Base-by-base conservation (phyloP, 2,888 invertebrate genomes). In the Pristionchus arcanus region DNA sequence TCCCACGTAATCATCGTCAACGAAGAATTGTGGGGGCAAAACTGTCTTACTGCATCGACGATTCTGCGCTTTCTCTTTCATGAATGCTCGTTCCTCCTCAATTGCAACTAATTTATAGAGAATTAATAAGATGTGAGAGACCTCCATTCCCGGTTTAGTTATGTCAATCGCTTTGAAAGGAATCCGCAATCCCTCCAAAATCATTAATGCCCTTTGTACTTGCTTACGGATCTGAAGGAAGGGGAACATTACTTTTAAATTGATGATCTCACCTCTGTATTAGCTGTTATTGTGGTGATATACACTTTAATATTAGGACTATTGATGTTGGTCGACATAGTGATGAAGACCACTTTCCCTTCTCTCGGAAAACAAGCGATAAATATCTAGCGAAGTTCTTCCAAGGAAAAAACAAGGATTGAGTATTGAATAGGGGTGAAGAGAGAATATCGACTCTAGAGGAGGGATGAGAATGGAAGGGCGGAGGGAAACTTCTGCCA, bases 61-160 rank as follows among this genome's bases (percentile, higher is more conserved):
- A 77, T 88, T 88, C 3, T 55, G 19, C 19, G 88, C 88, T 11
- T 88, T 53, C 42, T 88, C 88, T 31, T 63, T 88, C 88, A 88
- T 88, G 31, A 88, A 77, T 21, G 74, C 59, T 55, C 88, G 74
- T 77, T 88, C 77, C 34, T 88, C 88, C 77, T 87, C 3, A 16
- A 71, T 28, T 31, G 4, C 21, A 16, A 87, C 28, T 21, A 68
- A 37, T 42, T 15, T 28, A 37, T 34, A 37, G 37, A 74, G 28
- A 68, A 53, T 53, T 11, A 49, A 49, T 49, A 49, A 49, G 31
- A 28, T 13, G 21, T 59, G 31, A 63, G 25, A 34, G 15, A 49
- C 87, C 87, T 88, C 88, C 34, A 31, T 77, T 31, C 88, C 88
- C 19, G 88, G 88, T 37, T 88, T 88, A 13, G 88, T 88, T 15